A percentile compares a stretch with the other conserved stretches of the same genome.
These are phyloP conservation scores for Fregata magnificens DNA, from an alignment of 2,113 vertebrate genomes.

Conservation along the genomic window DNA sequence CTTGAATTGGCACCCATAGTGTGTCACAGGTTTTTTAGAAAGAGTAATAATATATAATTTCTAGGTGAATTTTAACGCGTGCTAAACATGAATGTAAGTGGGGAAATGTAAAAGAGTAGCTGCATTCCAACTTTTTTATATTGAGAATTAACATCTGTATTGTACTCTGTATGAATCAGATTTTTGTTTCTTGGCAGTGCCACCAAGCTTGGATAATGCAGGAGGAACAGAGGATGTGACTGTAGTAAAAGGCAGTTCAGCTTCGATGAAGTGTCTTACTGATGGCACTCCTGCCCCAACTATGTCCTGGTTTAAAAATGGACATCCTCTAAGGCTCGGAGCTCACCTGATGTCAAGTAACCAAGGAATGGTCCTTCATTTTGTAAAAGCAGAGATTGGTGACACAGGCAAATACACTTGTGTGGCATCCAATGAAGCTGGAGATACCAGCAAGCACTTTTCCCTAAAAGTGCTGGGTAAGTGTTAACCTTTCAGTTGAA, in stretches of 20 bases:
- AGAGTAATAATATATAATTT: neutral
- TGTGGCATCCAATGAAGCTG: slow-evolving; percentile 84
- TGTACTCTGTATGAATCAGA: neutral
- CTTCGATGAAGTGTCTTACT: slow-evolving; percentile 79
- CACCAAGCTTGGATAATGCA: slow-evolving; percentile 85
- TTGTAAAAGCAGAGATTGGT: slow-evolving; percentile 66
- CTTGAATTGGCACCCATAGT: neutral
- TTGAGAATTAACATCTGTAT: neutral
- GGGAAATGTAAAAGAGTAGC: neutral
- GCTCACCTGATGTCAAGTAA: slow-evolving; percentile 61
- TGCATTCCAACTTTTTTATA: neutral
- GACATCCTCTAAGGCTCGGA: slow-evolving; percentile 51
- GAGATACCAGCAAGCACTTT: slow-evolving; percentile 87
- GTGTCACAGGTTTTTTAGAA: neutral
- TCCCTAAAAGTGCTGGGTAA: slow-evolving; percentile 88
- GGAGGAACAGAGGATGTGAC: slow-evolving; percentile 86
- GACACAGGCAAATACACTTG: slow-evolving; percentile 88
- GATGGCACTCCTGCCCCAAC: slow-evolving; percentile 84
- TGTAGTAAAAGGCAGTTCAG: slow-evolving; percentile 77
- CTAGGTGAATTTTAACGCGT: neutral
- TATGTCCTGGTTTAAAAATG: slow-evolving; percentile 88
- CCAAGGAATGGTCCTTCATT: slow-evolving; percentile 81
- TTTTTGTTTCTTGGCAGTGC: slow-evolving; percentile 72
- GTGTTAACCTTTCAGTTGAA: neutral
- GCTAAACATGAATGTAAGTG: neutral